Evolutionary conservation across 2,888 invertebrate genomes (phyloP).

Genomic region (Romanomermis culicivorax): DNA sequence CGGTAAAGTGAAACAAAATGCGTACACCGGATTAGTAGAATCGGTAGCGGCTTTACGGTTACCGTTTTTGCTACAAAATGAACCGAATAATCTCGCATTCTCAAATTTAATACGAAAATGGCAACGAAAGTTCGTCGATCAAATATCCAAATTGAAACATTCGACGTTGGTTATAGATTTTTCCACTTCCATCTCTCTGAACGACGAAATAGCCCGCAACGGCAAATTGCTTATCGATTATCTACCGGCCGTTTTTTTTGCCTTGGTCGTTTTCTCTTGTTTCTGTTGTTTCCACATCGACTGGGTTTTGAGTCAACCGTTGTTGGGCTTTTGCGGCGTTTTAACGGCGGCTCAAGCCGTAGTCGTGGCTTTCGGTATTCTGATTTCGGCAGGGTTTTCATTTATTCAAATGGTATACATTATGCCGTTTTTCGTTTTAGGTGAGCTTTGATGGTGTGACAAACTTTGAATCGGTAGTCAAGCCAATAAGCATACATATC

Average conservation of each 20-base stretch:
- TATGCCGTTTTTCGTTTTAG: constrained; percentile 81
- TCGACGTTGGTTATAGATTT: constrained; percentile 16
- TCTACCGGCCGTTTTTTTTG: constrained; percentile 15
- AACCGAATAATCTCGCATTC: constrained; percentile 10
- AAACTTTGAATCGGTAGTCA: constrained; percentile 6
- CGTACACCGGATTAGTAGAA: constrained; percentile 13
- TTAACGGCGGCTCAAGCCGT: constrained; percentile 75
- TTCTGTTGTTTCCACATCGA: constrained; percentile 72
- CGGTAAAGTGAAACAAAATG: constrained; percentile 17
- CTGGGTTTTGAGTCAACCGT: constrained; percentile 72
- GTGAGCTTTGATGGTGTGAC: constrained; percentile 43
- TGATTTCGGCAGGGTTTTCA: constrained; percentile 67
- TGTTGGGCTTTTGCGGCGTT: constrained; percentile 68
- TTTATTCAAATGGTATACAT: constrained; percentile 83
- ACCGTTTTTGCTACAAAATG: constrained; percentile 17
- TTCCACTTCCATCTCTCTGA: constrained; percentile 20
- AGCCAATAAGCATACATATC: too few relatives aligned
- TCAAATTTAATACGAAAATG: constrained; percentile 10
- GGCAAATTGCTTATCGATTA: constrained; percentile 16
- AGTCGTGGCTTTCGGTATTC: constrained; percentile 62
- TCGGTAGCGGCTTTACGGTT: constrained; percentile 17
- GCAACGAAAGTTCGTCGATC: constrained; percentile 7
- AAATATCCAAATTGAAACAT: constrained; percentile 6
- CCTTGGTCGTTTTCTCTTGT: constrained; percentile 30
- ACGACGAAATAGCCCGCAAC: constrained; percentile 25